Percentiles rank a stretch among this genome's conserved stretches.
phyloP scores from a whole-genome alignment of 2,113 vertebrate species.

The Xenus cinereus region DNA sequence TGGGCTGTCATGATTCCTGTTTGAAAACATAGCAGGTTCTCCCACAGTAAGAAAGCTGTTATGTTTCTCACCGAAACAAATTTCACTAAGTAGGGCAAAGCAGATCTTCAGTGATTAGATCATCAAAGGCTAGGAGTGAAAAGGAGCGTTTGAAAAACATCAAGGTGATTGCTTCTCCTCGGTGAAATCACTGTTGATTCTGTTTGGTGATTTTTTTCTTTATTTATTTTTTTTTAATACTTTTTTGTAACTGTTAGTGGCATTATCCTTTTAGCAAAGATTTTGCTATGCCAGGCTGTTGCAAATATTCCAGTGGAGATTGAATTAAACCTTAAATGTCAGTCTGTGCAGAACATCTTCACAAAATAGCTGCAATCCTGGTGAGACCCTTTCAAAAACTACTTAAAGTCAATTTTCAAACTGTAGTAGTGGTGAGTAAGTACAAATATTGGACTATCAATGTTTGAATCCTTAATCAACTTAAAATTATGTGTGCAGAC shows the following conservation, averaged over 20 bases:
- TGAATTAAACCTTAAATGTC: neutral
- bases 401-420: neutral
- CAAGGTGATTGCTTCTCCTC: constrained; percentile 2
- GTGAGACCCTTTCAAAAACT: neutral
- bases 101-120: constrained; percentile 19
- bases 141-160: neutral
- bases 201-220: neutral
- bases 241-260: neutral
- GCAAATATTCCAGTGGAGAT: neutral
- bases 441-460: neutral
- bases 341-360: neutral
- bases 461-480: neutral
- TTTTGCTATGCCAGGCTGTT: neutral
- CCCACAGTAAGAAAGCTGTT: neutral
- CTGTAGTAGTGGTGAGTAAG: neutral
- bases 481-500: neutral
- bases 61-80: neutral
- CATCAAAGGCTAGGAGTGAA: neutral
- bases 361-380: neutral
- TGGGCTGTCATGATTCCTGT: neutral
- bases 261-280: neutral
- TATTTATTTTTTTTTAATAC: neutral
- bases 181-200: neutral
- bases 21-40: neutral
- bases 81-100: constrained; percentile 22